phyloP scores from a whole-genome alignment of 2,113 vertebrate species.

The Ciconia boyciana region DNA sequence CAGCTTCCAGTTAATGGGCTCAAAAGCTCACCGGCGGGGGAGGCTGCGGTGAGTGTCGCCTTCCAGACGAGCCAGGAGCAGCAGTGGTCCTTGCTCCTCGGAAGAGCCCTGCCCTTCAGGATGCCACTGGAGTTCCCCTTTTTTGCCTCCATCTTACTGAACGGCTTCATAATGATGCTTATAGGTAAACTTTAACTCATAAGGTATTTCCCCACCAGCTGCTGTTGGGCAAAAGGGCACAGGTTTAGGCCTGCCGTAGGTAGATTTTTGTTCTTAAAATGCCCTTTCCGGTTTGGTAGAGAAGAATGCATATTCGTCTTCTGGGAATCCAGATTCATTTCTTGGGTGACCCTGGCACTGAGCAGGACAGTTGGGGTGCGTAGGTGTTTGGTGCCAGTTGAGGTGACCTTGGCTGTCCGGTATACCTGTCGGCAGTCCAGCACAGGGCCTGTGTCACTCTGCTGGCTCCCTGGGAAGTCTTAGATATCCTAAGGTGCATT shows the following conservation, averaged over 20 bases:
- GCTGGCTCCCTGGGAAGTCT: background rate
- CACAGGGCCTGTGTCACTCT: background rate
- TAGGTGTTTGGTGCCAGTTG: background rate
- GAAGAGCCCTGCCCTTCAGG: background rate
- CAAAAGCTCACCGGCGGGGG: background rate
- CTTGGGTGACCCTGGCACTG: background rate
- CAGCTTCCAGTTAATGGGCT: background rate
- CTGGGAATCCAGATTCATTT: background rate
- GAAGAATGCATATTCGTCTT: background rate
- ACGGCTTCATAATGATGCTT: background rate
- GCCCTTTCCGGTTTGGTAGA: background rate
- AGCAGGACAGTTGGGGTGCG: background rate
- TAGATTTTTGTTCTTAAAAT: background rate
- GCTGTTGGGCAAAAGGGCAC: background rate
- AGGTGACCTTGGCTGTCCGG: background rate
- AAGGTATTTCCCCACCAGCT: background rate
- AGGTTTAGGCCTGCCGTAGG: background rate
- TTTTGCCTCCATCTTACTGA: background rate
- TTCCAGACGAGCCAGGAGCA: background rate
- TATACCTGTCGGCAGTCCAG: background rate
- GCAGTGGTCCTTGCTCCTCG: background rate
- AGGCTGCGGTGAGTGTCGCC: accelerated
- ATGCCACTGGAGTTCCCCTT: background rate
- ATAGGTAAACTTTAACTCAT: background rate
- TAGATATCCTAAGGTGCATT: background rate